Percentiles rank a stretch among this genome's conserved stretches.
Evolutionary conservation across 2,113 vertebrate species (phyloP).

Genomic region (Typhlomys cinereus): DNA sequence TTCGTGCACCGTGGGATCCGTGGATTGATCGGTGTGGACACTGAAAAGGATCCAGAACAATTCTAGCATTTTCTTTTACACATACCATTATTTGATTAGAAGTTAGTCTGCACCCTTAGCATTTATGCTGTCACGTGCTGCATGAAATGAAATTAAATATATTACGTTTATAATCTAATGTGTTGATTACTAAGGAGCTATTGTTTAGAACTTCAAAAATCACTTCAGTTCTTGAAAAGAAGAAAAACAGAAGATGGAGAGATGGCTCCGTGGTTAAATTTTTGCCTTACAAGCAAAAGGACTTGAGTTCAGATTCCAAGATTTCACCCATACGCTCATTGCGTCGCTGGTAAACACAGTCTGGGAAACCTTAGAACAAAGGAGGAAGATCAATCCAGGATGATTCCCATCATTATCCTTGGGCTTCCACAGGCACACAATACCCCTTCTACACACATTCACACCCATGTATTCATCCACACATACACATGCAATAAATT

Average conservation of each 20-base stretch:
- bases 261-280: too few species aligned
- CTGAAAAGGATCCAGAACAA: neutral
- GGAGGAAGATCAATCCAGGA: too few species aligned
- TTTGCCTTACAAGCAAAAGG: too few species aligned
- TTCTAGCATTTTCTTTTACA: neutral
- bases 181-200: neutral
- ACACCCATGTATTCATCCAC: too few species aligned
- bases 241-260: accelerated
- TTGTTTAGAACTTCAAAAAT: neutral
- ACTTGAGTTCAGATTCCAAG: too few species aligned
- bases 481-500: too few species aligned
- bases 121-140: neutral
- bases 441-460: too few species aligned
- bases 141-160: neutral
- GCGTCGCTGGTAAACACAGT: too few species aligned
- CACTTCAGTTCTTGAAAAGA: neutral
- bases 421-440: too few species aligned
- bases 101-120: neutral
- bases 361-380: too few species aligned
- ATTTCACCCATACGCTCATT: too few species aligned
- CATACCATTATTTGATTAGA: neutral
- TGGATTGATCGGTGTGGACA: neutral
- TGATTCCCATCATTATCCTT: too few species aligned
- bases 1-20: neutral
- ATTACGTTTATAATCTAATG: neutral